These are phyloP conservation scores for Campylomormyrus numenius DNA, from an alignment of 2,113 vertebrate genomes.

Conservation along the genomic window DNA sequence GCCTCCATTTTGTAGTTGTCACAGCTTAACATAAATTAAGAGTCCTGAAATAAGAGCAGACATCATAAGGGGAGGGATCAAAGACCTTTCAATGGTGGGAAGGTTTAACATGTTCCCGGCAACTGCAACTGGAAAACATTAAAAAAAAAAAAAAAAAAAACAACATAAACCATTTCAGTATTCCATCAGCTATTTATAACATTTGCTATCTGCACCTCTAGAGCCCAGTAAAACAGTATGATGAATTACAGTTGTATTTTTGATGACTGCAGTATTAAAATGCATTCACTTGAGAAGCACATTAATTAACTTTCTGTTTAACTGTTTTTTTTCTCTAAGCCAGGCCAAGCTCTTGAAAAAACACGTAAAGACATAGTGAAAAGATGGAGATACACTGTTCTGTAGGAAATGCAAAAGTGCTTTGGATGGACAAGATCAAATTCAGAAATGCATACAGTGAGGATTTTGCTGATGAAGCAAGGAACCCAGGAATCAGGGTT, in stretches of 20 bases:
- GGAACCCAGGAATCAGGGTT: background rate
- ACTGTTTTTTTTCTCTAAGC: background rate
- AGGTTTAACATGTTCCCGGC: background rate
- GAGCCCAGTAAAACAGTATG: background rate
- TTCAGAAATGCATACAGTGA: background rate
- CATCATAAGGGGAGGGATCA: background rate
- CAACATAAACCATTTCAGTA: background rate
- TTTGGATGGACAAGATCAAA: background rate
- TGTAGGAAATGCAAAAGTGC: background rate
- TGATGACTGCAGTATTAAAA: background rate
- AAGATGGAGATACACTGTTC: background rate
- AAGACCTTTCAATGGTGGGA: background rate
- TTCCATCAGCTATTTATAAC: background rate
- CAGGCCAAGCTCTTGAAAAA: background rate
- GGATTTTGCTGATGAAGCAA: background rate
- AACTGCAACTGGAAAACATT: background rate
- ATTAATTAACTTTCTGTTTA: background rate
- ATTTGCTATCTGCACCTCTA: background rate
- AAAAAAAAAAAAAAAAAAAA: background rate
- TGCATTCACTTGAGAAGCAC: background rate
- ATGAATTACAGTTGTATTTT: background rate
- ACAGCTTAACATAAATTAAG: conserved; percentile 3
- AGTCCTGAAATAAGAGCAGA: conserved; percentile 28
- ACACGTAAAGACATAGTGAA: background rate
- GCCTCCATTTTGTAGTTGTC: conserved; percentile 70